Evolutionary conservation across 2,888 invertebrate genomes (phyloP), one percentile per base, ranked within the genome.

Genomic region (Drosophila pseudotakahashii): DNA sequence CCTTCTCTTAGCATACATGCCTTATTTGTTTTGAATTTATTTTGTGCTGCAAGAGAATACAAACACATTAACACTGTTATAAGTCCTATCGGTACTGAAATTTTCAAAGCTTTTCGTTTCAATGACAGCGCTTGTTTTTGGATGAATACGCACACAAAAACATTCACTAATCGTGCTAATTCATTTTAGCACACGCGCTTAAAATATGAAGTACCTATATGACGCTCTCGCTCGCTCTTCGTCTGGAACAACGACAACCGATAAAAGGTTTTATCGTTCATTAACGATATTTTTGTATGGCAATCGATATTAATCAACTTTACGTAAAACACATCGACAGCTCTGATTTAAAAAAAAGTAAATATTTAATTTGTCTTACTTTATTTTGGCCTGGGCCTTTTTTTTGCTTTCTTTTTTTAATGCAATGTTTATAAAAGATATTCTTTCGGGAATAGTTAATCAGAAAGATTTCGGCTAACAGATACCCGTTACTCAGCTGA

Each of bases 71-170:
- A 48, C 7, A 32, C 7, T 34, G 10, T 1, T 47, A 7, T 11
- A 16, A 2, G 16, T 34, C 30, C 13, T 32, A 7, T 16, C 16
- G 11, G 34, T 19, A 16, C 7, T 34, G 11, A 16, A 19, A 13
- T 32, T 34, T 34, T 2, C 16, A 34, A 34, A 34, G 32, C 48
- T 34, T 36, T 34, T 45, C 11, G 14, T 36, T 36, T 36, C 14
- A 45, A 55, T 55, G 55, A 45, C 23, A 44, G 19, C 34, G 34
- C 26, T 55, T 44, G 44, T 55, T 44, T 34, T 34, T 34, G 32
- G 23, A 26, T n/a, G 44, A 44, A 34, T 26, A 55, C 36, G 19
- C 55, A 55, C 45, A 55, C 55, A 19, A 45, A 54, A 30, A 42
- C 54, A 42, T 30, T 30, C n/a, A 45, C 16, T 42, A 44, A 19